phyloP scores from a whole-genome alignment of 2,888 invertebrate genomes.

The Dilophus febrilis region DNA sequence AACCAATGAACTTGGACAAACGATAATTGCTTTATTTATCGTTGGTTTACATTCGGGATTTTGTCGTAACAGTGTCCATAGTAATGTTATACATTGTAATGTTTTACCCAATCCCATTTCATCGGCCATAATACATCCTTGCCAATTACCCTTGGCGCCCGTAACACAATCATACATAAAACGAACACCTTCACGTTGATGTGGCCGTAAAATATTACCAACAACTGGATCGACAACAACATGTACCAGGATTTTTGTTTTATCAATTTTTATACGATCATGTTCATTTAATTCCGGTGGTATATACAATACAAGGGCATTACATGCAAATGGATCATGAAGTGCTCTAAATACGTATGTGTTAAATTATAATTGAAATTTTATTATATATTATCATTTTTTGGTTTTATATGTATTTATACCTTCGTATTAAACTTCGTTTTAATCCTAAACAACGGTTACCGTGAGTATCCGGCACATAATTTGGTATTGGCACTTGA shows the following conservation, averaged over 20 bases:
- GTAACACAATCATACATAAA: conserved; percentile 99
- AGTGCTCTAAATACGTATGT: conserved; percentile 52
- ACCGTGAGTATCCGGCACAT: conserved; percentile 51
- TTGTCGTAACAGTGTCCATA: conserved; percentile 89
- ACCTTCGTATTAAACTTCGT: conserved; percentile 35
- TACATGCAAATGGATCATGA: conserved; percentile 84
- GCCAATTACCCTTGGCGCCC: conserved; percentile 65
- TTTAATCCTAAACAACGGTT: conserved; percentile 67
- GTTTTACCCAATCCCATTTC: conserved; percentile 83
- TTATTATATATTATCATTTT: too few species aligned
- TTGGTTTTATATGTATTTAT: too few species aligned
- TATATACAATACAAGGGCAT: conserved; percentile 71
- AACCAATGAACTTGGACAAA: conserved; percentile 92
- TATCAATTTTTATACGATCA: conserved; percentile 67
- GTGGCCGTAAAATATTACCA: conserved; percentile 79
- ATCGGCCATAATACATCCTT: conserved; percentile 99
- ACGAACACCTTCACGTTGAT: conserved; percentile 96
- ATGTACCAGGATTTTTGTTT: conserved; percentile 53
- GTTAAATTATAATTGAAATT: too few species aligned
- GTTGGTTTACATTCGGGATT: conserved; percentile 80
- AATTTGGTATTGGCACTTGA: conserved; percentile 83
- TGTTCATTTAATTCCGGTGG: conserved; percentile 83
- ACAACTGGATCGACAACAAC: conserved; percentile 94
- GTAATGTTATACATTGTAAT: conserved; percentile 85
- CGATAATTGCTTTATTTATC: conserved; percentile 86